Conservation (phyloP, 2,113 vertebrate species). For the Perognathus longimembris region DNA sequence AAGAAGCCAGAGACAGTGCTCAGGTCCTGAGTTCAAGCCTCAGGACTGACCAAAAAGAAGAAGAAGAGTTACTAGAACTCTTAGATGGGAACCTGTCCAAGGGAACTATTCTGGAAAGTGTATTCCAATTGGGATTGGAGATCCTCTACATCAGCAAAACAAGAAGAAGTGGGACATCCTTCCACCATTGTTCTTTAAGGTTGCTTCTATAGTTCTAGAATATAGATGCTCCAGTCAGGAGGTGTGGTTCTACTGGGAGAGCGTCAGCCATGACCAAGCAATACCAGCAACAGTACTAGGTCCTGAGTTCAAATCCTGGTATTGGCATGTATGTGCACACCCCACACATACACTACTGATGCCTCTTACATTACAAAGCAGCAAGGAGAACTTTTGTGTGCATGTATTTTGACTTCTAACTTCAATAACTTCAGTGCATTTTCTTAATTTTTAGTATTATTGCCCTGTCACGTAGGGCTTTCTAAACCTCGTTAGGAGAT, state of each 20-base stretch:
- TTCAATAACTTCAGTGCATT: neutral
- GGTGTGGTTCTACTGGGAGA: too few relatives aligned
- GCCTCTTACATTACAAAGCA: constrained; percentile 7
- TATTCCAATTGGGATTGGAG: too few relatives aligned
- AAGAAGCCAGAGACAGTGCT: too few relatives aligned
- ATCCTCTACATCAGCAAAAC: neutral
- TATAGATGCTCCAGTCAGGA: neutral
- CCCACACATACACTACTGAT: constrained; percentile 24
- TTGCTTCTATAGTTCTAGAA: constrained; percentile 25
- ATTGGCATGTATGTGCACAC: too few relatives aligned
- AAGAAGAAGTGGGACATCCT: constrained; percentile 18
- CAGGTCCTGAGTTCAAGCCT: too few relatives aligned
- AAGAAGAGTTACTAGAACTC: too few relatives aligned
- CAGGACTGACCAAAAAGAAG: too few relatives aligned
- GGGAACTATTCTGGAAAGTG: too few relatives aligned
- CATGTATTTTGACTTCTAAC: neutral
- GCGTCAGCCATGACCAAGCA: too few relatives aligned
- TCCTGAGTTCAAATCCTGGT: too few relatives aligned
- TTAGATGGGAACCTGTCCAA: too few relatives aligned
- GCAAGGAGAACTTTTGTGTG: constrained; percentile 30
- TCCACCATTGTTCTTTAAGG: constrained; percentile 35
- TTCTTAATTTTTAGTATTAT: neutral
- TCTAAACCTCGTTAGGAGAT: neutral
- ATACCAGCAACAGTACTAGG: too few relatives aligned
- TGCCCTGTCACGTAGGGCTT: neutral